Evolutionary conservation across 2,888 invertebrate species (phyloP), one percentile per base, ranked within the genome.

Genomic region (Hirtodrosophila confusa): DNA sequence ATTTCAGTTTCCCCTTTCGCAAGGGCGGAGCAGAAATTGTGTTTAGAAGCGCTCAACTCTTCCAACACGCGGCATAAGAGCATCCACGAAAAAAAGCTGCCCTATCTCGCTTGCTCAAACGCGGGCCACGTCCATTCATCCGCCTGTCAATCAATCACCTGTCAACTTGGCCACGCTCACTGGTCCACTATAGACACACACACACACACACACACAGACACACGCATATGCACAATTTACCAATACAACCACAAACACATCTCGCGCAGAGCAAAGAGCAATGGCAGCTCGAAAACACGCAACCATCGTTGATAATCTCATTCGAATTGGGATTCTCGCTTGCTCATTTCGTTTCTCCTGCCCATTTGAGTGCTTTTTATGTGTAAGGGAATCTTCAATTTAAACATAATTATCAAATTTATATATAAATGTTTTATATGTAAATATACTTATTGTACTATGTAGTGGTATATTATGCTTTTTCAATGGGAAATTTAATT

Each of bases 141-240:
- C 68, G 75, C 64, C 76, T 88, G 88, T 89, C 89, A 89, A 89
- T 89, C 89, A 89, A 90, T 89, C 90, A 89, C 82, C 86, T 90
- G 89, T 89, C 89, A 88, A 79, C 67, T 63, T 77, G 77, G 85
- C 83, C 80, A 79, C 78, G 77, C 83, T 73, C 74, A 75, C 86
- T 82, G 85, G 78, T 66, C 54, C 73, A 67, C 12, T 57, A 44
- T 17, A 39, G 33, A 27, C 31, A 23, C 55, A 43, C 36, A 37
- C 27, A 31, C 36, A 29, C 44, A 51, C 12, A 45, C 47, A 44
- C 24, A 43, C 29, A 45, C 48, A 44, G 24, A 36, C 47, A 23
- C 54, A 61, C 17, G 45, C 27, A n/a, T n/a, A n/a, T 17, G 17
- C 12, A 44, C 40, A 67, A 17, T 53, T 5, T 2, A 27, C 27